A percentile compares a stretch with the other conserved stretches of the same genome.
Evolutionary conservation across 2,888 invertebrate genomes (phyloP).

Genomic region (Epistrophe eligans): DNA sequence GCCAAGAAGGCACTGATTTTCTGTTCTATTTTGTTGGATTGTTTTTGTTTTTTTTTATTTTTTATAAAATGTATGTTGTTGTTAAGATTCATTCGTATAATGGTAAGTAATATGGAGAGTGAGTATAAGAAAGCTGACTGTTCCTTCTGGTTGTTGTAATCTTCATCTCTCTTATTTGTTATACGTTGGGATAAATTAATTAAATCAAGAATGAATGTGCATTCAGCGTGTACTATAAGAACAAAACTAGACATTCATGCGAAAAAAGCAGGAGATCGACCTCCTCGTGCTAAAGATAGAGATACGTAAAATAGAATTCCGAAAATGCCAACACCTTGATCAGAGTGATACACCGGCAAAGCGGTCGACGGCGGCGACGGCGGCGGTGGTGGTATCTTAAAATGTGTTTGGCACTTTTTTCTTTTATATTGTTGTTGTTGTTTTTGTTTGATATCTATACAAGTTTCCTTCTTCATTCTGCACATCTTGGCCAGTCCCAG

Average conservation of each 20-base stretch:
- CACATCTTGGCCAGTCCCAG: constrained; percentile 1
- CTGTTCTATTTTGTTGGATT: constrained; percentile 20
- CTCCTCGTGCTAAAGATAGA: constrained; percentile 73
- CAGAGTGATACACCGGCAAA: constrained; percentile 42
- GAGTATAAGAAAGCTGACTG: constrained; percentile 8
- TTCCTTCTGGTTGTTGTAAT: constrained; percentile 27
- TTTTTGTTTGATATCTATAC: neutral
- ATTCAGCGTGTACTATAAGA: constrained; percentile 42
- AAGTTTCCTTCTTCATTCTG: constrained; percentile 12
- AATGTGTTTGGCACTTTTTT: constrained; percentile 37
- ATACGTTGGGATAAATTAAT: constrained; percentile 65
- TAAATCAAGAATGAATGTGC: constrained; percentile 69
- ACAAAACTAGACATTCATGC: constrained; percentile 43
- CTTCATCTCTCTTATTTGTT: constrained; percentile 58
- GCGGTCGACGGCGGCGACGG: neutral
- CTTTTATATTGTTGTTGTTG: constrained; percentile 22
- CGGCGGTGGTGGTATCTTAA: constrained; percentile 37
- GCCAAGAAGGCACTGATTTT: constrained; percentile 53
- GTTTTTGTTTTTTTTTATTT: neutral
- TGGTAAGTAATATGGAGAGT: constrained; percentile 41
- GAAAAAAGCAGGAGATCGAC: constrained; percentile 65
- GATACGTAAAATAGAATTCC: constrained; percentile 71
- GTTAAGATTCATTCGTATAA: constrained; percentile 14
- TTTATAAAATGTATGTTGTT: neutral
- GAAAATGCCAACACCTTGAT: constrained; percentile 76